Evolutionary conservation across 2,797 vertebrate species (phyloP).

Genomic region (Acropternis orthonyx): DNA sequence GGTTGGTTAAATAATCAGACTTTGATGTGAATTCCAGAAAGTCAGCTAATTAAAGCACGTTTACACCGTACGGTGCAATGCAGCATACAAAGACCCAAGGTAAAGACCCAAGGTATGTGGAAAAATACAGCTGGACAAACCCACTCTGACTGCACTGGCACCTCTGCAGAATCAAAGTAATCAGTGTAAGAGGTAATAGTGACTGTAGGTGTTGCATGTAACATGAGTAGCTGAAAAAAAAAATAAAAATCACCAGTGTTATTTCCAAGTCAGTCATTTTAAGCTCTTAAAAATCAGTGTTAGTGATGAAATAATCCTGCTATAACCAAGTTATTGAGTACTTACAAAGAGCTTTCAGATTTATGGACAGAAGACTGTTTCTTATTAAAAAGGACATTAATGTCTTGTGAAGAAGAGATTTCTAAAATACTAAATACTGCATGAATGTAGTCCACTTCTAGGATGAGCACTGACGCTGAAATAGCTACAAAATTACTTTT

Average conservation of each 20-base stretch:
- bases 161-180: not conserved
- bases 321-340: not conserved
- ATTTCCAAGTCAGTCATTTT: conserved; percentile 10
- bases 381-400: not conserved
- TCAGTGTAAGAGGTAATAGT: not conserved
- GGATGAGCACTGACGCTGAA: not conserved
- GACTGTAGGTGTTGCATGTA: not conserved
- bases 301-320: not conserved
- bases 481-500: not conserved
- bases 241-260: not conserved
- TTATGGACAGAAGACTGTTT: not conserved
- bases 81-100: not conserved
- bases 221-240: not conserved
- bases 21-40: conserved; percentile 5
- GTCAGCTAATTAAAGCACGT: not conserved
- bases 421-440: not conserved
- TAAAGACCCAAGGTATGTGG: not conserved
- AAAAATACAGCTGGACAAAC: not conserved
- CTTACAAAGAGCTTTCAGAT: conserved; percentile 12
- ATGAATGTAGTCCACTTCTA: not conserved
- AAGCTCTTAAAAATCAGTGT: not conserved
- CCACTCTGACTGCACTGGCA: not conserved
- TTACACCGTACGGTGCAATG: not conserved
- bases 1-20: not conserved
- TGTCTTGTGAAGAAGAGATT: not conserved